A percentile compares a stretch with the other conserved stretches of the same genome.
Conservation (phyloP, 2,888 invertebrate genomes). For the Anagyrus pseudococci region DNA sequence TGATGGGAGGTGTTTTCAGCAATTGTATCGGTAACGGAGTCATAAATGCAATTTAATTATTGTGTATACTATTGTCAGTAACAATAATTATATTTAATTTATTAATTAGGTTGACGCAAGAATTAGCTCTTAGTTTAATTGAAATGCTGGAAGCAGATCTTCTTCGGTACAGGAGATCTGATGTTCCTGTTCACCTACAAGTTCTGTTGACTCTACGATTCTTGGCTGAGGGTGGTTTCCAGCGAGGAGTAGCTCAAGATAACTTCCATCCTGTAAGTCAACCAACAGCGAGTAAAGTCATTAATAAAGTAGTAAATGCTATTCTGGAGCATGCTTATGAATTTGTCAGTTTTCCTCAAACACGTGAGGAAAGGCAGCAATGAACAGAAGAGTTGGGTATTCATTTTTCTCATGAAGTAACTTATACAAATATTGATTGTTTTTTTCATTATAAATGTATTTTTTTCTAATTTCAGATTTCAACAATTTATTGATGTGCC, state of each 20-base stretch:
- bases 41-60: neutral
- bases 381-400: neutral
- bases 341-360: neutral
- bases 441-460: neutral
- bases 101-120: neutral
- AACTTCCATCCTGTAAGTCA: conserved; percentile 2
- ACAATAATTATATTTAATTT: neutral
- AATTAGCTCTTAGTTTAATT: neutral
- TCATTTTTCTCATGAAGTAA: neutral
- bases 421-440: too few relatives aligned
- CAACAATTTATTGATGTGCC: neutral
- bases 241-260: neutral
- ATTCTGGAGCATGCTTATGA: neutral
- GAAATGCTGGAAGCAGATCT: neutral
- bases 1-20: neutral
- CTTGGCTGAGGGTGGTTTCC: neutral
- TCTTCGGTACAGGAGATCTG: neutral
- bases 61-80: neutral
- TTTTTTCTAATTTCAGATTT: conserved; percentile 12
- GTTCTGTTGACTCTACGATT: conserved; percentile 5
- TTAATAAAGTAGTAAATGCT: neutral
- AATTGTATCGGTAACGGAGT: neutral
- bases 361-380: neutral
- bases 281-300: neutral
- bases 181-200: neutral